Conservation (phyloP, 2,113 vertebrate species). For the Sardina pilchardus region DNA sequence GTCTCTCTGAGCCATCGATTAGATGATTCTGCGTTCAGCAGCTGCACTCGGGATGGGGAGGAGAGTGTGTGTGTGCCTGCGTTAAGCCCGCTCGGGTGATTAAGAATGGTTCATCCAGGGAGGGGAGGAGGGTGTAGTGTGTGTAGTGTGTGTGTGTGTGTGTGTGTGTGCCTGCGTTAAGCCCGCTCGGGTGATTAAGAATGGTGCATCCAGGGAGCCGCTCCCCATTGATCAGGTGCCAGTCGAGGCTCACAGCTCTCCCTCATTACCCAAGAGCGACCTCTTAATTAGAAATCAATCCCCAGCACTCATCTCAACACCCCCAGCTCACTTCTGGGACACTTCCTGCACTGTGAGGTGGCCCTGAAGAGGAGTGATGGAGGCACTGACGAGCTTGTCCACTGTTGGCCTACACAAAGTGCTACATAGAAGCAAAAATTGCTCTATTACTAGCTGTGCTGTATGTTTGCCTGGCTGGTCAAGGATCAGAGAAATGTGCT, state of each 20-base stretch:
- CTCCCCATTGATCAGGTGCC: conserved; percentile 62
- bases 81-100: conserved; percentile 55
- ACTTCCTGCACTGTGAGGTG: too few species aligned
- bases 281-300: conserved; percentile 71
- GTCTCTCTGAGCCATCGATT: neutral
- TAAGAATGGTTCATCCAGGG: conserved; percentile 57
- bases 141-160: too few species aligned
- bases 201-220: conserved; percentile 53
- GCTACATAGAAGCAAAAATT: too few species aligned
- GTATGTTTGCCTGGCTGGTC: neutral
- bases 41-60: neutral
- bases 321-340: neutral
- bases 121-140: conserved; percentile 51
- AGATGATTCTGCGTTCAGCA: neutral
- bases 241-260: conserved; percentile 57
- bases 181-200: conserved; percentile 61
- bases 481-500: neutral
- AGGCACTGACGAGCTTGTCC: too few species aligned
- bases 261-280: conserved; percentile 61
- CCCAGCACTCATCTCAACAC: conserved; percentile 24
- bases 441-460: too few species aligned
- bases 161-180: conserved; percentile 23
- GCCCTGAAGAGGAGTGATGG: too few species aligned
- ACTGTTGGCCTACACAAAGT: too few species aligned
- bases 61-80: conserved; percentile 17